phyloP scores from a whole-genome alignment of 2,113 vertebrate species.

The Pseudorectes ferrugineus region DNA sequence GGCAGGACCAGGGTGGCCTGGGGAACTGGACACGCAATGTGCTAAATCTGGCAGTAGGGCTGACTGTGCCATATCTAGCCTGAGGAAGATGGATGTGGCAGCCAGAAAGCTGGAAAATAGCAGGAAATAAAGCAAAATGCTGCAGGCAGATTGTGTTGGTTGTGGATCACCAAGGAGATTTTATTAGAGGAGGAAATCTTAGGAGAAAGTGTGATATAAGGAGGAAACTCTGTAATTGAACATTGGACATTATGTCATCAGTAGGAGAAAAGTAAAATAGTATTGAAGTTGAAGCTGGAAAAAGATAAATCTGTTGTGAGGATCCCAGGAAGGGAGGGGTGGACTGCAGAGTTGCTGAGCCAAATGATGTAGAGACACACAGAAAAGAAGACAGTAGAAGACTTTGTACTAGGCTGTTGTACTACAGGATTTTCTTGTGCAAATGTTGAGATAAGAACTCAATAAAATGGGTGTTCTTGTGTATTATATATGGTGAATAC shows the following conservation, averaged over 20 bases:
- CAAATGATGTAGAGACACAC: not conserved
- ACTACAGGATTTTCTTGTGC: not conserved
- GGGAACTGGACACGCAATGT: not conserved
- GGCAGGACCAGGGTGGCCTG: not conserved
- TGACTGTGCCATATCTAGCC: not conserved
- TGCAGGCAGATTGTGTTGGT: not conserved
- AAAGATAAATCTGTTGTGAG: not conserved
- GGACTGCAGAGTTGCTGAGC: not conserved
- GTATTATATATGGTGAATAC: not conserved
- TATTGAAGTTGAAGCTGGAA: not conserved
- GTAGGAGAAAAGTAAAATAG: not conserved
- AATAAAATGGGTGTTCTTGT: not conserved
- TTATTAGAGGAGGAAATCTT: not conserved
- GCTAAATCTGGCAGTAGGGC: not conserved
- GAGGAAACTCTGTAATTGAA: not conserved
- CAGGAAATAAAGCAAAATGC: not conserved
- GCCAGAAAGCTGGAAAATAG: not conserved
- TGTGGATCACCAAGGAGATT: not conserved
- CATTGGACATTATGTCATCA: not conserved
- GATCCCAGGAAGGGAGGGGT: not conserved
- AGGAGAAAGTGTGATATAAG: not conserved
- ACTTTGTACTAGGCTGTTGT: accelerated
- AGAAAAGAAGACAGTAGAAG: not conserved
- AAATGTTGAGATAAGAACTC: not conserved
- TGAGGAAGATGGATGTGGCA: not conserved